Conservation (phyloP, 2,888 invertebrate genomes). For the Heliothis peltigera region DNA sequence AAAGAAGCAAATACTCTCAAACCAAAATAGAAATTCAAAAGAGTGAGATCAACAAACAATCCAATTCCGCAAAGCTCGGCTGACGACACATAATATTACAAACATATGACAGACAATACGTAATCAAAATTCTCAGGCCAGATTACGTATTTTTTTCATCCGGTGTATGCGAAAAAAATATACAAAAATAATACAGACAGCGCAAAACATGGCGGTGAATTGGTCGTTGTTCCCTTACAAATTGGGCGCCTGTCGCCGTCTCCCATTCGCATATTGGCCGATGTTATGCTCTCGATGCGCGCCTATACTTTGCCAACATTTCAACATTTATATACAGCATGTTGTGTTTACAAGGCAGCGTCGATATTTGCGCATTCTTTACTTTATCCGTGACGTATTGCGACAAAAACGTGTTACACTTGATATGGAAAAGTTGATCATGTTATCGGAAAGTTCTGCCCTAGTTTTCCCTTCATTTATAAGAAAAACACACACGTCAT, state of each 20-base stretch:
- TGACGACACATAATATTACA: slow-evolving; percentile 38
- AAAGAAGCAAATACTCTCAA: neutral
- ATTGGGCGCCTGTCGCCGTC: slow-evolving; percentile 78
- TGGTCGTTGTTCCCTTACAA: slow-evolving; percentile 72
- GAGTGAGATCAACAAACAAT: slow-evolving; percentile 34
- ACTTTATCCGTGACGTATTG: slow-evolving; percentile 62
- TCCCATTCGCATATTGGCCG: slow-evolving; percentile 77
- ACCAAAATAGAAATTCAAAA: slow-evolving; percentile 23
- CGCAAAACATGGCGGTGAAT: slow-evolving; percentile 64
- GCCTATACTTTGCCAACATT: slow-evolving; percentile 61
- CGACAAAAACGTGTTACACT: slow-evolving; percentile 63
- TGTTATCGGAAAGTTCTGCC: slow-evolving; percentile 63
- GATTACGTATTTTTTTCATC: slow-evolving; percentile 58
- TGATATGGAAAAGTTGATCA: slow-evolving; percentile 64
- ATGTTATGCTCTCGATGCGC: slow-evolving; percentile 71
- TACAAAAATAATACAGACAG: slow-evolving; percentile 63
- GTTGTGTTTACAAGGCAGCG: slow-evolving; percentile 60
- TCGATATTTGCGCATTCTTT: slow-evolving; percentile 65
- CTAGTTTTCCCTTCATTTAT: slow-evolving; percentile 59
- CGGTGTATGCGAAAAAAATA: slow-evolving; percentile 50
- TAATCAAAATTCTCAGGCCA: slow-evolving; percentile 58
- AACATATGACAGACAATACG: slow-evolving; percentile 43
- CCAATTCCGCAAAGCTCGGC: slow-evolving; percentile 26
- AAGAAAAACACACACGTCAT: slow-evolving; percentile 50
- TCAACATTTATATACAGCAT: slow-evolving; percentile 53